Conservation (phyloP, 2,888 invertebrate species). For the Furcula furcula region DNA sequence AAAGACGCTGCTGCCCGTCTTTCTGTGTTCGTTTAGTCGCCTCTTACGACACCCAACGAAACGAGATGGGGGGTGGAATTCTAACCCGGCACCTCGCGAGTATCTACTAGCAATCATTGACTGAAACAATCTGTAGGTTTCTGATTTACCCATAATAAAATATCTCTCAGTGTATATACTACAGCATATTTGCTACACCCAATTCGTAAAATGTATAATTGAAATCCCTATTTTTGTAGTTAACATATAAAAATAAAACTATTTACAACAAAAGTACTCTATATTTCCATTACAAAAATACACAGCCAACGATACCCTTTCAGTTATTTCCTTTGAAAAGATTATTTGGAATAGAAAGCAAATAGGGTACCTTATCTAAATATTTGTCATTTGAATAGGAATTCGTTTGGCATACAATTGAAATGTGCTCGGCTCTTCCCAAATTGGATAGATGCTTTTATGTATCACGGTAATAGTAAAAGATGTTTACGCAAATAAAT, state of each 20-base stretch:
- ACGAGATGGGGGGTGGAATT: too few relatives aligned
- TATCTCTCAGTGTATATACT: too few relatives aligned
- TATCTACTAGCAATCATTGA: too few relatives aligned
- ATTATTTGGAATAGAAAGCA: constrained; percentile 56
- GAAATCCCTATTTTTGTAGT: too few relatives aligned
- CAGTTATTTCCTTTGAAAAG: constrained; percentile 45
- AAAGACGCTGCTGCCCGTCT: too few relatives aligned
- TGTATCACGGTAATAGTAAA: constrained; percentile 10
- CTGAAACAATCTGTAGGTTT: too few relatives aligned
- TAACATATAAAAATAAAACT: constrained; percentile 4
- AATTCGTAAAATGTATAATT: too few relatives aligned
- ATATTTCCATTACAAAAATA: constrained; percentile 17
- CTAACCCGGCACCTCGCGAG: too few relatives aligned
- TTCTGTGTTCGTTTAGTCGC: too few relatives aligned
- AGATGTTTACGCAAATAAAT: constrained; percentile 29
- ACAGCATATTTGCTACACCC: too few relatives aligned
- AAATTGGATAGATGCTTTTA: constrained; percentile 33
- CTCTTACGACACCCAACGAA: too few relatives aligned
- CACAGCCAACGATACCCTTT: constrained; percentile 29
- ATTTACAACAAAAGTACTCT: constrained; percentile 7
- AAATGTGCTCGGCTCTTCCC: constrained; percentile 21
- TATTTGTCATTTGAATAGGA: constrained; percentile 28
- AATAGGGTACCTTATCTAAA: constrained; percentile 56
- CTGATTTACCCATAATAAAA: too few relatives aligned
- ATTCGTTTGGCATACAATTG: constrained; percentile 17